Base-by-base conservation (phyloP, 2,113 vertebrate species). In the Stigmatopora nigra region DNA sequence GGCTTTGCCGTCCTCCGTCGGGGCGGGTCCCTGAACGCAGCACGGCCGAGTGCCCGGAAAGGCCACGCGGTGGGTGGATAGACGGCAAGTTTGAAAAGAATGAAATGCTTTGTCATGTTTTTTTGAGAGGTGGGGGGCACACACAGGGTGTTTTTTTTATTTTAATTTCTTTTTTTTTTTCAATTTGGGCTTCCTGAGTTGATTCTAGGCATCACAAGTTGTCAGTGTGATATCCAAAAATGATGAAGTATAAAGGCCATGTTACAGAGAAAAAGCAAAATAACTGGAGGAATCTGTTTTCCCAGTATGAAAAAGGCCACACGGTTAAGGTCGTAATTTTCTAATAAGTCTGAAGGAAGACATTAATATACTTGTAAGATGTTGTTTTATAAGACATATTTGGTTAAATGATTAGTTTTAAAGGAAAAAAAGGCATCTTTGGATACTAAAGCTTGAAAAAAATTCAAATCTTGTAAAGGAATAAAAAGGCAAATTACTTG, bases 1-100 rank as follows among this genome's bases (percentile, higher is more conserved):
- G 48, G 55, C 73, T 86, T 81, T 77, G 31, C 2, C 80, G 87
- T 89, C 80, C 88, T 89, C 77, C 91, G 85, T 91, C 88, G 90
- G 83, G 94, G 97, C 97, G 78, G 97, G 96, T 87, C 93, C 93
- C 95, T 90, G 92, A 90, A 81, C 79, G 68, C 68, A 67, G 63
- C 78, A 20, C 64, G 64, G 16, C 69, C 19, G 53, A 58, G 64
- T 61, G 72, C 17, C 55, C 48, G 53, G 59, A 56, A 52, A 62
- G 61, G 61, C 31, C 57, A 20, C 45, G 10, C 7, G 20, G 64
- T 69, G 20, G 20, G 64, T 69, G 20, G 65, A 69, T 53, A 9
- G 19, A 56, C 13, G 22, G 31, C 25, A 41, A 2, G 73, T 59
- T 22, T 20, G 57, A 57, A 51, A 41, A 66, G 51, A 79, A 48